Evolutionary conservation across 2,113 vertebrate genomes (phyloP).

Genomic region (Paratilapia polleni): DNA sequence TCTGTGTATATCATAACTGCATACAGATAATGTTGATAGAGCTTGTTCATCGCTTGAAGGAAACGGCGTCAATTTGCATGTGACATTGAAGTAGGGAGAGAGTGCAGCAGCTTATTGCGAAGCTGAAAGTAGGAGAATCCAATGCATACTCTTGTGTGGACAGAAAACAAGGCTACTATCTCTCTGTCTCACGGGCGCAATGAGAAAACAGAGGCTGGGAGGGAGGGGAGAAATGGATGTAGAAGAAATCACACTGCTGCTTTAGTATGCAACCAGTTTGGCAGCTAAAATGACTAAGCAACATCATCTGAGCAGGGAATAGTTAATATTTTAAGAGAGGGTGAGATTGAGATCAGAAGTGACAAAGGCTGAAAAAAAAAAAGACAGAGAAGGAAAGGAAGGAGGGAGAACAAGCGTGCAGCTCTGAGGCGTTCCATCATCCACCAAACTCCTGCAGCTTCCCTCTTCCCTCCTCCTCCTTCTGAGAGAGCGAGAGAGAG

Average conservation of each 20-base stretch:
- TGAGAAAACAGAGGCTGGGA: constrained; percentile 14
- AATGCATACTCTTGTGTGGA: constrained; percentile 54
- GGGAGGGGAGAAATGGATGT: constrained; percentile 5
- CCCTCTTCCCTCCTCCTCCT: constrained; percentile 71
- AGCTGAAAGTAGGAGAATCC: constrained; percentile 36
- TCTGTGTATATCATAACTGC: constrained; percentile 62
- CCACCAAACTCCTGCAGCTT: constrained; percentile 85
- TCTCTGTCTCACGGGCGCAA: constrained; percentile 44
- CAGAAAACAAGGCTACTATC: constrained; percentile 46
- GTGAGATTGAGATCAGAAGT: constrained; percentile 58
- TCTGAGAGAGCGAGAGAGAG: constrained; percentile 49
- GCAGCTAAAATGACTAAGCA: constrained; percentile 59
- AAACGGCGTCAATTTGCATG: constrained; percentile 47
- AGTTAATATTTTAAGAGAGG: constrained; percentile 43
- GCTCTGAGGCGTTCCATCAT: constrained; percentile 86
- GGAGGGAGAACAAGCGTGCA: constrained; percentile 75
- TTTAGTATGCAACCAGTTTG: constrained; percentile 61
- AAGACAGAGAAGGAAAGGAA: constrained; percentile 61
- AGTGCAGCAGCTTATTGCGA: constrained; percentile 45
- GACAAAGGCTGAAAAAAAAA: constrained; percentile 19
- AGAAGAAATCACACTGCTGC: constrained; percentile 43
- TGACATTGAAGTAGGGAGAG: constrained; percentile 52
- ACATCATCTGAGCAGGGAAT: constrained; percentile 46
- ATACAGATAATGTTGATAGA: constrained; percentile 40
- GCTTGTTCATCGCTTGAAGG: constrained; percentile 46